Percentiles rank a stretch among this genome's conserved stretches.
Conservation (phyloP, 1,140 invertebrate species). For the Stratiolaelaps scimitus region DNA sequence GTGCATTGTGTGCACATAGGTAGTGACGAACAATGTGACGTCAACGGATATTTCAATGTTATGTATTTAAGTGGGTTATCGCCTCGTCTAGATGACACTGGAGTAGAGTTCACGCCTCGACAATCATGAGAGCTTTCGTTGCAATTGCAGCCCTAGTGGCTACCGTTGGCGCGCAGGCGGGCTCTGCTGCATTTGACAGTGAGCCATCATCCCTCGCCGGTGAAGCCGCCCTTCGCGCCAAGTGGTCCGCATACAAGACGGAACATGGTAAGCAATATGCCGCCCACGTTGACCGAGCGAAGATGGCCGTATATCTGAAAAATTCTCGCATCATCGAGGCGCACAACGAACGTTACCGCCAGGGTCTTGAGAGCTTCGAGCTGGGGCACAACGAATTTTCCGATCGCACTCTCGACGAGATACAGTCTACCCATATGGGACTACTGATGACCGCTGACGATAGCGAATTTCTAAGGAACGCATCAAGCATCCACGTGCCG, state of each 20-base stretch:
- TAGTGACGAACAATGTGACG: too few species aligned
- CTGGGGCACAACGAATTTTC: slow-evolving; percentile 1
- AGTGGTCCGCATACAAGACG: not conserved
- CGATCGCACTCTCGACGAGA: not conserved
- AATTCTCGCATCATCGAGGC: slow-evolving; percentile 4
- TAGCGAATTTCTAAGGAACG: not conserved
- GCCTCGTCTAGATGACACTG: too few species aligned
- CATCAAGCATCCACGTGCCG: not conserved
- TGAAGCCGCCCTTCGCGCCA: slow-evolving; percentile 3
- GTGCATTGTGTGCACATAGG: too few species aligned
- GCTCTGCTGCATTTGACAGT: too few species aligned
- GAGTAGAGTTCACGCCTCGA: too few species aligned
- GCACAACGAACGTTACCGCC: slow-evolving; percentile 15
- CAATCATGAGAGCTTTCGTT: not conserved
- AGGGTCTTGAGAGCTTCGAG: slow-evolving; percentile 14
- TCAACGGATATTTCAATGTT: too few species aligned
- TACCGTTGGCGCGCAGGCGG: not conserved
- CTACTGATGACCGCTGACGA: not conserved
- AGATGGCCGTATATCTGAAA: not conserved
- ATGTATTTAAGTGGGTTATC: too few species aligned
- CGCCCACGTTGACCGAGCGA: not conserved
- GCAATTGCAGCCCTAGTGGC: not conserved
- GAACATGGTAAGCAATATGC: not conserved
- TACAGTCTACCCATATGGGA: not conserved
- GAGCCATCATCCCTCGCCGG: not conserved